A percentile compares a stretch with the other conserved stretches of the same genome.
Conservation (phyloP, 1,140 invertebrate genomes). For the Dreissena rostriformis region DNA sequence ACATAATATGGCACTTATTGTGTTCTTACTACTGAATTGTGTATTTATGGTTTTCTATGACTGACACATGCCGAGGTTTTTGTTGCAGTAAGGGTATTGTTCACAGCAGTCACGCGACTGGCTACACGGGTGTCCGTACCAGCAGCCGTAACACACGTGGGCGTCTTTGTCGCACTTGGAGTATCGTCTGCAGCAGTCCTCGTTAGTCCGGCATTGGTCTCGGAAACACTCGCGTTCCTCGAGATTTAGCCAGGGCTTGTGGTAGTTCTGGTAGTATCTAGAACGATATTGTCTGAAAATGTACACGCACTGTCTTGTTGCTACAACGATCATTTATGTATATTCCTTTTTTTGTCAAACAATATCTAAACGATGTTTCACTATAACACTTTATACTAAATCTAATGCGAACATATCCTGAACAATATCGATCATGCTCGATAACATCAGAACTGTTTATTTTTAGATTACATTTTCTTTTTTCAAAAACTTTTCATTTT, state of each 20-base stretch:
- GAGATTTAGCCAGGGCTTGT: conserved; percentile 32
- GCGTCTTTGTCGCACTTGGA: conserved; percentile 27
- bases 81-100: conserved; percentile 29
- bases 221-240: conserved; percentile 26
- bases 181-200: conserved; percentile 29
- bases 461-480: not conserved
- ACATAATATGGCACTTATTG: conserved; percentile 19
- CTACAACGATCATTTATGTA: conserved; percentile 5
- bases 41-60: no score
- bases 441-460: not conserved
- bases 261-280: conserved; percentile 48
- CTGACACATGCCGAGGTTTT: not conserved
- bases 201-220: conserved; percentile 3
- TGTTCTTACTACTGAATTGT: no score
- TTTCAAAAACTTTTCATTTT: no score
- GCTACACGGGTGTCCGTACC: conserved; percentile 26
- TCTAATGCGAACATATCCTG: not conserved
- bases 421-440: not conserved
- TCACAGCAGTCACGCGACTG: conserved; percentile 33
- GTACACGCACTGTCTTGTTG: not conserved
- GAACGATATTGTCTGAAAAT: conserved; percentile 36
- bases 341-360: not conserved
- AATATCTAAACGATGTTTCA: not conserved
- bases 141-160: conserved; percentile 36
- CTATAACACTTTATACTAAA: not conserved